A percentile compares a stretch with the other conserved stretches of the same genome.
phyloP scores from a whole-genome alignment of 2,113 vertebrate genomes.

The Amia ocellicauda region DNA sequence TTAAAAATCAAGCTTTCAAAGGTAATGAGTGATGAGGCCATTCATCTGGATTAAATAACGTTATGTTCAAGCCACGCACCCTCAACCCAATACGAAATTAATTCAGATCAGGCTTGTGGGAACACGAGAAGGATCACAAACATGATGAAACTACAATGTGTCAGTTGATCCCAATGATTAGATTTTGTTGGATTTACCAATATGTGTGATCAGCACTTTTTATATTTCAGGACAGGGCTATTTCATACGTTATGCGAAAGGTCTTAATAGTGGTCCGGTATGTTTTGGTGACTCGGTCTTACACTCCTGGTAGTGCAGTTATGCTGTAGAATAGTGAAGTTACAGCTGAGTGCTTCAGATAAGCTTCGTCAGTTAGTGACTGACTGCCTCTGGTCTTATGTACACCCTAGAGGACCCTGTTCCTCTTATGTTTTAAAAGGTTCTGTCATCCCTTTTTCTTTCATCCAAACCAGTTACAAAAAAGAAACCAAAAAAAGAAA shows the following conservation, averaged over 20 bases:
- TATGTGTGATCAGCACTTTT: too few species aligned
- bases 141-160: too few species aligned
- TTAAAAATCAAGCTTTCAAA: too few species aligned
- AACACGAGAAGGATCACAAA: too few species aligned
- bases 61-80: too few species aligned
- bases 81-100: too few species aligned
- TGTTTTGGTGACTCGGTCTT: not conserved
- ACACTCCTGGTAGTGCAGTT: not conserved
- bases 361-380: conserved; percentile 24
- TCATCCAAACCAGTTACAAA: conserved; percentile 8
- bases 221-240: not conserved
- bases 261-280: not conserved
- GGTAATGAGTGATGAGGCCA: too few species aligned
- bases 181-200: too few species aligned
- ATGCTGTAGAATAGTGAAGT: conserved; percentile 13
- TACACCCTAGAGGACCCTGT: conserved; percentile 14
- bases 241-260: not conserved
- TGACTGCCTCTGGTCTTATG: conserved; percentile 21
- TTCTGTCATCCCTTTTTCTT: conserved; percentile 11
- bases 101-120: too few species aligned
- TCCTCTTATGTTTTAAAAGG: conserved; percentile 22
- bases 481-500: not conserved
- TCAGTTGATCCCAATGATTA: too few species aligned
- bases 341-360: conserved; percentile 27
- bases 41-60: too few species aligned